Percentiles rank a stretch among this genome's conserved stretches.
These are phyloP conservation scores for Globodera rostochiensis DNA, from an alignment of 1,140 invertebrate species.

Conservation along the genomic window DNA sequence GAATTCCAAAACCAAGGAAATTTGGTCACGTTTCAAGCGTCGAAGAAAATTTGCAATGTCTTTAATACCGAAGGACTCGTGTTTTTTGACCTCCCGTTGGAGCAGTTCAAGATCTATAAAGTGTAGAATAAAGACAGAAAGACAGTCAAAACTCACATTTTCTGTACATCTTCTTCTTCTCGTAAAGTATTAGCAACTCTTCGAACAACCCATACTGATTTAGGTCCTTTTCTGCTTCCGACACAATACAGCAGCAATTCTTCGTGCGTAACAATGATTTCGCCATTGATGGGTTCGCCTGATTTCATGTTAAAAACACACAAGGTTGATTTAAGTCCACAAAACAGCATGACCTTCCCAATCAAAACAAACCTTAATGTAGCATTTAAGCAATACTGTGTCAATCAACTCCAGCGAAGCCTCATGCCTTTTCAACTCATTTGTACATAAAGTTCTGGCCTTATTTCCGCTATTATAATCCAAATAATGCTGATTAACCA, in stretches of 20 bases:
- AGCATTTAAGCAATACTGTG: slow-evolving; percentile 73
- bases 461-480: slow-evolving; percentile 29
- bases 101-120: slow-evolving; percentile 80
- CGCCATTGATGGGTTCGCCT: slow-evolving; percentile 91
- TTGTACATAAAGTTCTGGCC: slow-evolving; percentile 42
- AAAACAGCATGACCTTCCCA: not conserved
- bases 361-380: slow-evolving; percentile 38
- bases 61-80: slow-evolving; percentile 79
- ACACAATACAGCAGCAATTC: slow-evolving; percentile 87
- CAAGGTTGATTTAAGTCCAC: not conserved
- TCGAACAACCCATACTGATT: slow-evolving; percentile 83
- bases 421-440: slow-evolving; percentile 34
- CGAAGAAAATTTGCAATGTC: slow-evolving; percentile 88
- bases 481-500: slow-evolving; percentile 32
- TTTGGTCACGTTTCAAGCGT: slow-evolving; percentile 80
- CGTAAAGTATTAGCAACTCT: slow-evolving; percentile 92
- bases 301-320: slow-evolving; percentile 42
- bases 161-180: slow-evolving; percentile 86
- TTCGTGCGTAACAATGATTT: slow-evolving; percentile 82
- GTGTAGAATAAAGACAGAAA: slow-evolving; percentile 19
- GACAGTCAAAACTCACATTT: slow-evolving; percentile 69
- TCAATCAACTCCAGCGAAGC: slow-evolving; percentile 66
- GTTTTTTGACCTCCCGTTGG: slow-evolving; percentile 77
- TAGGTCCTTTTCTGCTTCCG: slow-evolving; percentile 87
- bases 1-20: slow-evolving; percentile 90